These are phyloP conservation scores for Odontamblyopus rebecca DNA, from an alignment of 2,797 vertebrate species.

Conservation along the genomic window DNA sequence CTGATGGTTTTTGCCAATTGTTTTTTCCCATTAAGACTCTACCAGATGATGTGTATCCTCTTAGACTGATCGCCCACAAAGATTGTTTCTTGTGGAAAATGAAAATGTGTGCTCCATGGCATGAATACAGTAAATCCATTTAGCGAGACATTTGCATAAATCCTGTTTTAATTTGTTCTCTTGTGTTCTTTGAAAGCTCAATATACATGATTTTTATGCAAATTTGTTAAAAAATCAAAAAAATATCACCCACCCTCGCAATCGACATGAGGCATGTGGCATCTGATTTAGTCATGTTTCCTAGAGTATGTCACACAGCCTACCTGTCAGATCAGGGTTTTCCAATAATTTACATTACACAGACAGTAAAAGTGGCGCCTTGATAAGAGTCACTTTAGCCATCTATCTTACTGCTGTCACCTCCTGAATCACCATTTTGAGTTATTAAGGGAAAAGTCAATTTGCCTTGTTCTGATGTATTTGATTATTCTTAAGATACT, in stretches of 20 bases:
- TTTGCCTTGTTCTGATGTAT: not conserved
- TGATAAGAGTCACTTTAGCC: not conserved
- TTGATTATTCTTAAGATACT: not conserved
- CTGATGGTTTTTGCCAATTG: not conserved
- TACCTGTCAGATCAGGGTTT: not conserved
- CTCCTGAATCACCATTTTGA: not conserved
- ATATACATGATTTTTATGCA: not conserved
- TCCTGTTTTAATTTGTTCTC: not conserved
- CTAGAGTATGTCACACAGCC: not conserved
- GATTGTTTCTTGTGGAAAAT: not conserved
- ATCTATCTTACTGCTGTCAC: not conserved
- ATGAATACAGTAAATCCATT: not conserved
- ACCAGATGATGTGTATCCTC: slow-evolving; percentile 2
- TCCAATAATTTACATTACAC: not conserved
- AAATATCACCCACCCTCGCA: not conserved
- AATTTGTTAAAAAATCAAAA: not conserved
- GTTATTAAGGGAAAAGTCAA: not conserved
- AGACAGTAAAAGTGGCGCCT: not conserved
- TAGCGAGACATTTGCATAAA: not conserved
- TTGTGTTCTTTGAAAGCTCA: not conserved
- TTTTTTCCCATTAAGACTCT: not conserved
- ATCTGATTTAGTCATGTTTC: not conserved
- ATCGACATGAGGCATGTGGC: not conserved
- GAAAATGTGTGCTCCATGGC: not conserved
- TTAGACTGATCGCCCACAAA: not conserved